Conservation (phyloP, 2,113 vertebrate species). For the Pelmatolapia mariae region DNA sequence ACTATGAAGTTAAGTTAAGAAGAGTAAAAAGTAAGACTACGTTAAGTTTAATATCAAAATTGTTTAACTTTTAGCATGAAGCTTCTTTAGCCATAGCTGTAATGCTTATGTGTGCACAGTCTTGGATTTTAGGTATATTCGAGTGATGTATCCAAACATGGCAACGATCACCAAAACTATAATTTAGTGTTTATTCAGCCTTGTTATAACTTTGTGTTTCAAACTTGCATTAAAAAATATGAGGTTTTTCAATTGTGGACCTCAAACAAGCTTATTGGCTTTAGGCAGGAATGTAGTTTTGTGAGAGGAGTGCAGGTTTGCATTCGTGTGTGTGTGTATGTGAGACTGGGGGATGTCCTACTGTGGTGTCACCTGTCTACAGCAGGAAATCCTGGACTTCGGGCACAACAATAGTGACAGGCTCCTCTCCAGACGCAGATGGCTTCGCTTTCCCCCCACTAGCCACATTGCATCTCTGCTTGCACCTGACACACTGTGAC, state of each 20-base stretch:
- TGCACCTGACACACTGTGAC: slow-evolving; percentile 60
- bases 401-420: slow-evolving; percentile 89
- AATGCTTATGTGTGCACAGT: not conserved
- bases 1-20: not conserved
- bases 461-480: slow-evolving; percentile 73
- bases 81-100: not conserved
- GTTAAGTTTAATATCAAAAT: not conserved
- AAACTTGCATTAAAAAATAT: not conserved
- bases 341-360: slow-evolving; percentile 75
- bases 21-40: not conserved
- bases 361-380: slow-evolving; percentile 91
- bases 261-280: slow-evolving; percentile 18
- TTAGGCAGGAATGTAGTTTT: not conserved
- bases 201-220: not conserved
- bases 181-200: not conserved
- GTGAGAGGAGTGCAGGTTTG: not conserved
- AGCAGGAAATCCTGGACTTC: slow-evolving; percentile 77
- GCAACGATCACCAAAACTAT: not conserved
- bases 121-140: not conserved
- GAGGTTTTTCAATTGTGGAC: slow-evolving; percentile 25
- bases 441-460: slow-evolving; percentile 77
- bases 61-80: not conserved
- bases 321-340: not conserved
- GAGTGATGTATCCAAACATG: not conserved
- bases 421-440: slow-evolving; percentile 84